These are phyloP conservation scores for Halcyon chelicuti DNA, from an alignment of 2,797 vertebrate genomes.

Conservation along the genomic window DNA sequence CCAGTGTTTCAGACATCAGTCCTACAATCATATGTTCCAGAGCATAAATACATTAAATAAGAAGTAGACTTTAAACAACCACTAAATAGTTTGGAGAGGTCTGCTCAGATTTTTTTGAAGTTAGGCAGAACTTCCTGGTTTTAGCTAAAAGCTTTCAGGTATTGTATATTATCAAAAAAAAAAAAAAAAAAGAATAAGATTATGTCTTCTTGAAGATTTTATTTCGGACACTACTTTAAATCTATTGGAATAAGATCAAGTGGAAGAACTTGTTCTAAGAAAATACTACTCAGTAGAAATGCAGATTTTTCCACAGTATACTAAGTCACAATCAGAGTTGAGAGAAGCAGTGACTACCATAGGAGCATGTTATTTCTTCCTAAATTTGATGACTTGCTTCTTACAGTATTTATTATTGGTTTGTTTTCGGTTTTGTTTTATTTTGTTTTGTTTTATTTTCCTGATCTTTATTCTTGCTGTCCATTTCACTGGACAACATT, in stretches of 20 bases:
- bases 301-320: neutral
- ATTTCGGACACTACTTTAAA: neutral
- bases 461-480: neutral
- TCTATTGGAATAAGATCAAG: neutral
- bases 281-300: neutral
- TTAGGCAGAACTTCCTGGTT: conserved; percentile 8
- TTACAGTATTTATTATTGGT: neutral
- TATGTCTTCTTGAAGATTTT: neutral
- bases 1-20: conserved; percentile 11
- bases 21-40: conserved; percentile 28
- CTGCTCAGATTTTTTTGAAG: neutral
- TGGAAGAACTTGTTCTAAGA: neutral
- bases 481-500: neutral
- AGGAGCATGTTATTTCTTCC: neutral
- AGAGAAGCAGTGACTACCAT: neutral
- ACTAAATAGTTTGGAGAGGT: conserved; percentile 12
- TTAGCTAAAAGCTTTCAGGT: neutral
- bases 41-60: conserved; percentile 33
- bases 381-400: neutral
- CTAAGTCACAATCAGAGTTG: neutral
- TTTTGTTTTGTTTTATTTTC: neutral
- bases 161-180: neutral
- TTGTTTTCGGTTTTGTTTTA: neutral
- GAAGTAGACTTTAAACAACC: conserved; percentile 14
- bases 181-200: neutral